Conservation (phyloP, 2,797 vertebrate species). For the Hyperoplus immaculatus region DNA sequence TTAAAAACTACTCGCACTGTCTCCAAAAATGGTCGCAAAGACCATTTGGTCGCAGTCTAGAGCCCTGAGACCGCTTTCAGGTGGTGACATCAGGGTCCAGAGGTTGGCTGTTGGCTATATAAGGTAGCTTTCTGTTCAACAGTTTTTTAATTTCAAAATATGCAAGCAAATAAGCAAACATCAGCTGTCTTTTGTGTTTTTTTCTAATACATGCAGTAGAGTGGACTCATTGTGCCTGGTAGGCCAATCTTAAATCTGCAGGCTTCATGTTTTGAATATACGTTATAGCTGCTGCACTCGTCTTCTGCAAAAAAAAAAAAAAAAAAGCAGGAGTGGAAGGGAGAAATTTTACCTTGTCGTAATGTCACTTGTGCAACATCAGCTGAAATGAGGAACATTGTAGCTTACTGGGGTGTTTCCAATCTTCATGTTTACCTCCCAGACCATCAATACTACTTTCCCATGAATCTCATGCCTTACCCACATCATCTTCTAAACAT, state of each 20-base stretch:
- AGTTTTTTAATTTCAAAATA: neutral
- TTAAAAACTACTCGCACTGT: no score
- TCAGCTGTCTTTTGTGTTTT: neutral
- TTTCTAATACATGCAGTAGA: neutral
- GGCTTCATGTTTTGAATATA: conserved; percentile 11
- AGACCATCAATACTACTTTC: neutral
- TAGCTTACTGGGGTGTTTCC: conserved; percentile 23
- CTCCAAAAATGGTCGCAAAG: no score
- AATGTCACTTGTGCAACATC: conserved; percentile 32
- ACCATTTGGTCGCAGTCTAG: no score
- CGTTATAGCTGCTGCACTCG: neutral
- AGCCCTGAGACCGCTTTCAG: conserved; percentile 41
- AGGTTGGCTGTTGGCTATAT: conserved; percentile 38
- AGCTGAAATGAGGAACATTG: conserved; percentile 33
- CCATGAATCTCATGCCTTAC: neutral
- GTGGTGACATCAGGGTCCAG: conserved; percentile 62
- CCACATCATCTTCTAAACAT: conserved; percentile 4
- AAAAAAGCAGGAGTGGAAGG: conserved; percentile 11
- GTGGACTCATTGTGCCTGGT: neutral
- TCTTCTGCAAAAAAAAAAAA: conserved; percentile 19
- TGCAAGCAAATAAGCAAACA: no score
- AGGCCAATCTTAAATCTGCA: conserved; percentile 9
- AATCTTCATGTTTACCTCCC: neutral
- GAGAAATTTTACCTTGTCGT: conserved; percentile 5
- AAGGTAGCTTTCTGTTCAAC: conserved; percentile 24